phyloP scores from a whole-genome alignment of 1,140 invertebrate genomes.

The Acromyrmex heyeri region DNA sequence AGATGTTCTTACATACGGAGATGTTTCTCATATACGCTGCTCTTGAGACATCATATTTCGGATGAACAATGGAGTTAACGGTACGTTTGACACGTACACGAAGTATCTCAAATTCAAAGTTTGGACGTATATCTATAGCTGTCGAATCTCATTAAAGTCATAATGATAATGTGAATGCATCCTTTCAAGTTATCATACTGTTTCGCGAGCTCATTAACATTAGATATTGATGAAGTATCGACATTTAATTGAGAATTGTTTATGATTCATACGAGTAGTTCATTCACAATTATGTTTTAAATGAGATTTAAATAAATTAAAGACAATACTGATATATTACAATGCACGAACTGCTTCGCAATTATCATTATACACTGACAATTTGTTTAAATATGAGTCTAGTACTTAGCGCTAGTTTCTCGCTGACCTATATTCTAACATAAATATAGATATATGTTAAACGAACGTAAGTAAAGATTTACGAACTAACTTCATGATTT shows the following conservation, averaged over 20 bases:
- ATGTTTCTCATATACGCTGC: not conserved
- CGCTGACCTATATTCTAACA: constrained; percentile 32
- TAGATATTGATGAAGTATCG: constrained; percentile 29
- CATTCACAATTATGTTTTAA: constrained; percentile 2
- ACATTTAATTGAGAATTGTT: not conserved
- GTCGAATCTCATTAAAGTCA: constrained; percentile 62
- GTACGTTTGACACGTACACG: not conserved
- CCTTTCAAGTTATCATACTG: not conserved
- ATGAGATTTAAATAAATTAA: constrained; percentile 23
- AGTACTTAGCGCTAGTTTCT: constrained; percentile 30
- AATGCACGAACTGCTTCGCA: not conserved
- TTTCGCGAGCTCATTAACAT: not conserved
- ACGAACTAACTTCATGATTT: constrained; percentile 38
- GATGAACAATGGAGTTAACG: not conserved
- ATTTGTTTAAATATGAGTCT: constrained; percentile 45
- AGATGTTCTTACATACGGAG: not conserved
- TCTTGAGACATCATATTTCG: not conserved
- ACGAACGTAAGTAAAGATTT: constrained; percentile 41
- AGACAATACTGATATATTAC: not conserved
- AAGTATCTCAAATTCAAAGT: not conserved
- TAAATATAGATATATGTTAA: constrained; percentile 39
- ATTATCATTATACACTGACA: not conserved
- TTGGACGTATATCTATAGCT: constrained; percentile 16
- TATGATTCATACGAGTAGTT: not conserved
- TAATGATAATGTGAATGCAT: constrained; percentile 46